Percentiles rank a stretch among this genome's conserved stretches.
These are phyloP conservation scores for Sinella curviseta DNA, from an alignment of 1,140 invertebrate genomes.

Conservation along the genomic window DNA sequence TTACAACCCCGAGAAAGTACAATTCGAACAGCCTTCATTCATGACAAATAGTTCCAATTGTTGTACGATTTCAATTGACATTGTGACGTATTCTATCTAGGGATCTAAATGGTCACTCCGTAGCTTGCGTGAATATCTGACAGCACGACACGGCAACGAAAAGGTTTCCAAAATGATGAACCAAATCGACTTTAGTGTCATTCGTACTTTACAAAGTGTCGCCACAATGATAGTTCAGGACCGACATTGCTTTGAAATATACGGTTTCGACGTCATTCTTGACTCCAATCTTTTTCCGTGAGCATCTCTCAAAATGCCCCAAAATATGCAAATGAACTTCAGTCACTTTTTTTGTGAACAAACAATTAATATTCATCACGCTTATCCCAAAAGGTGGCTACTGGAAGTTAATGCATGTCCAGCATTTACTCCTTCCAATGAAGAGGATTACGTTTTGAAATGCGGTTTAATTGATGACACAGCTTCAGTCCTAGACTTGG, in stretches of 20 bases:
- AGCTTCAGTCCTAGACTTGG: constrained; percentile 56
- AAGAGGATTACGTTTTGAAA: constrained; percentile 58
- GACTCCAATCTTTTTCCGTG: constrained; percentile 62
- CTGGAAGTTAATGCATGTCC: constrained; percentile 68
- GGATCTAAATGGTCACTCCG: constrained; percentile 57
- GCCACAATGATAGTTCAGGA: constrained; percentile 56
- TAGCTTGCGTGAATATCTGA: constrained; percentile 55
- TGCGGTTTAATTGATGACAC: constrained; percentile 57
- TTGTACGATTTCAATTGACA: too few species aligned
- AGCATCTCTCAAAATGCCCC: too few species aligned
- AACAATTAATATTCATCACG: too few species aligned
- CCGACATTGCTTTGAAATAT: constrained; percentile 64
- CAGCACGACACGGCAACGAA: constrained; percentile 53
- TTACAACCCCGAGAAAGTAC: constrained; percentile 45
- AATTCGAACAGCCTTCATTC: too few species aligned
- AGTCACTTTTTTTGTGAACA: too few species aligned
- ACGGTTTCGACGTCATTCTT: constrained; percentile 68
- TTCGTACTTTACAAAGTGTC: constrained; percentile 62
- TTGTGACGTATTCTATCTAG: constrained; percentile 31
- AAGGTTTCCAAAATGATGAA: constrained; percentile 60
- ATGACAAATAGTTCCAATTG: too few species aligned
- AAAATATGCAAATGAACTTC: too few species aligned
- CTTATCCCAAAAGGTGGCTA: too few species aligned
- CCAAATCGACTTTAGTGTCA: constrained; percentile 61
- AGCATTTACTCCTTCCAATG: constrained; percentile 63